phyloP scores from a whole-genome alignment of 2,888 invertebrate species.

The Ceramica pisi region DNA sequence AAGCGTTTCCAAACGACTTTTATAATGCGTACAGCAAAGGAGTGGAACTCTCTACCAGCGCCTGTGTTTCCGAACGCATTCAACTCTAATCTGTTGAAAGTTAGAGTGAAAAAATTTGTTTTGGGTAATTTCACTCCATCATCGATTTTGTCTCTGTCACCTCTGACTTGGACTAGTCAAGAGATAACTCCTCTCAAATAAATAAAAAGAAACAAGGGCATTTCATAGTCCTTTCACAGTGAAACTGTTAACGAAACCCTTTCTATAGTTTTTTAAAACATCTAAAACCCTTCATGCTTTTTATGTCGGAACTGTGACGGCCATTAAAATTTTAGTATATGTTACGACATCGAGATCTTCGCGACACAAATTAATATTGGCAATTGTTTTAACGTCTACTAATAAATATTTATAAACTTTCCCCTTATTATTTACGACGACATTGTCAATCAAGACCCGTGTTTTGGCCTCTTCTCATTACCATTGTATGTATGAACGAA shows the following conservation, averaged over 20 bases:
- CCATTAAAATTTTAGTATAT: neutral
- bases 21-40: too few relatives aligned
- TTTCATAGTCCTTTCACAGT: too few relatives aligned
- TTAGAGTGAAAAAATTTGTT: too few relatives aligned
- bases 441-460: slow-evolving; percentile 51
- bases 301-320: neutral
- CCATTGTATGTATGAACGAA: slow-evolving; percentile 48
- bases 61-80: too few relatives aligned
- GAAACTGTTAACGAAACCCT: neutral
- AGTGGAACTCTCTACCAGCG: too few relatives aligned
- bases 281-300: neutral
- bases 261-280: neutral
- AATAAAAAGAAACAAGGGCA: too few relatives aligned
- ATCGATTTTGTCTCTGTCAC: too few relatives aligned
- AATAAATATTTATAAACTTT: slow-evolving; percentile 58
- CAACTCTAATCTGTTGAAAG: too few relatives aligned
- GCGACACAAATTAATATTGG: slow-evolving; percentile 13
- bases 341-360: slow-evolving; percentile 6
- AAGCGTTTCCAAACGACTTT: too few relatives aligned
- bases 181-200: too few relatives aligned
- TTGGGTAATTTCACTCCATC: too few relatives aligned
- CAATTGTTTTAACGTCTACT: slow-evolving; percentile 30
- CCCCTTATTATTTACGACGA: slow-evolving; percentile 29
- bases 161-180: too few relatives aligned
- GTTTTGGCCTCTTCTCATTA: slow-evolving; percentile 48